Evolutionary conservation across 1,140 invertebrate genomes (phyloP).

Genomic region (Ctenoplectra terminalis): DNA sequence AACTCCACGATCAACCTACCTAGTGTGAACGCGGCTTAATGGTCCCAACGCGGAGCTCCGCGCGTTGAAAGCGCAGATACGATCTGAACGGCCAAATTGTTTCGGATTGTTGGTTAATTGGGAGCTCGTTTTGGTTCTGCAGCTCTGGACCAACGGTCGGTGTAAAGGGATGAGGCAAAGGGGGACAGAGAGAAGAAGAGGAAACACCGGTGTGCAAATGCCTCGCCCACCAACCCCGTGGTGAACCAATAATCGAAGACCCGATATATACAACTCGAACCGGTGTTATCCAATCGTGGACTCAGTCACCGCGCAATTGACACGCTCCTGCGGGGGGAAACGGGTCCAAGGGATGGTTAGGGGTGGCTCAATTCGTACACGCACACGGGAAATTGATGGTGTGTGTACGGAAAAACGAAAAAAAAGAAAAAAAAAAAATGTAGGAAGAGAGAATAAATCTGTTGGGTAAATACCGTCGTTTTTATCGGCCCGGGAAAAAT

Average conservation of each 20-base stretch:
- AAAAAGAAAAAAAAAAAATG: not conserved
- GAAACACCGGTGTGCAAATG: slow-evolving; percentile 51
- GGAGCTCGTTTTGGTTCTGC: slow-evolving; percentile 76
- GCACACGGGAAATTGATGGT: not conserved
- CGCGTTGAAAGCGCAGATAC: slow-evolving; percentile 69
- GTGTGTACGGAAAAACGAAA: not conserved
- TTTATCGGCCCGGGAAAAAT: slow-evolving; percentile 54
- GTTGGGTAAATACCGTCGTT: slow-evolving; percentile 55
- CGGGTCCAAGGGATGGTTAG: slow-evolving; percentile 14
- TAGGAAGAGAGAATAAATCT: slow-evolving; percentile 44
- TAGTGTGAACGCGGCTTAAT: slow-evolving; percentile 43
- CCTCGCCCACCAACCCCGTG: slow-evolving; percentile 70
- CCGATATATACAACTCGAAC: slow-evolving; percentile 56
- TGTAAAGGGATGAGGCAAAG: not conserved
- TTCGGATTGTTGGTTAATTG: slow-evolving; percentile 82
- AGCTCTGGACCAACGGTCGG: slow-evolving; percentile 1
- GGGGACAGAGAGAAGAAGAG: not conserved
- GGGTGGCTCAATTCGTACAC: slow-evolving; percentile 1
- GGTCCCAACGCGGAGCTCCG: slow-evolving; percentile 12
- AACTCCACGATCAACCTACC: too few relatives aligned
- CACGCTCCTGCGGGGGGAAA: slow-evolving; percentile 19
- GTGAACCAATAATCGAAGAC: slow-evolving; percentile 70
- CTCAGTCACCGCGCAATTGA: slow-evolving; percentile 58
- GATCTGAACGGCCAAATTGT: slow-evolving; percentile 80
- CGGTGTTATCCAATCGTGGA: slow-evolving; percentile 62